Conservation (phyloP, 1,140 invertebrate genomes). For the Saccostrea echinata region DNA sequence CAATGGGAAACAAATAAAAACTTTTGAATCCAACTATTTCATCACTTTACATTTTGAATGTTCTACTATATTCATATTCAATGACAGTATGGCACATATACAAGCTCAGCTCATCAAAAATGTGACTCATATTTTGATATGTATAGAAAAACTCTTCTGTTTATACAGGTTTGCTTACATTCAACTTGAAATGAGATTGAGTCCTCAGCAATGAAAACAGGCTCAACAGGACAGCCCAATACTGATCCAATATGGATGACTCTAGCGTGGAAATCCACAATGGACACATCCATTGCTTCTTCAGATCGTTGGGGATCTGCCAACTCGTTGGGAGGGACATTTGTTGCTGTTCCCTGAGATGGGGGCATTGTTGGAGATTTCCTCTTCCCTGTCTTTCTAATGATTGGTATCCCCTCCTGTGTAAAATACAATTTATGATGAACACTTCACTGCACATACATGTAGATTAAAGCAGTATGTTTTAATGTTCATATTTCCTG, state of each 20-base stretch:
- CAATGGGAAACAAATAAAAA: no score
- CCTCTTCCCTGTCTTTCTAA: not conserved
- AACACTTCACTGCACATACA: no score
- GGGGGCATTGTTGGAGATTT: constrained; percentile 16
- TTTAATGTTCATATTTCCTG: no score
- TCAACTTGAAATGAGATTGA: constrained; percentile 65
- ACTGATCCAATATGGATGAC: constrained; percentile 71
- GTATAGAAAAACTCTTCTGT: no score
- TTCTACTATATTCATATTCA: no score
- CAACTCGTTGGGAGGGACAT: not conserved
- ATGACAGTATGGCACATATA: no score
- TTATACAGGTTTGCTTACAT: constrained; percentile 59
- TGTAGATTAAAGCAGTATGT: no score
- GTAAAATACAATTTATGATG: not conserved
- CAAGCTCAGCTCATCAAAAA: no score
- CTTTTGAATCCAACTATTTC: no score
- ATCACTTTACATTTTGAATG: no score
- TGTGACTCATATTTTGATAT: no score
- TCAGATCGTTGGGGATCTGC: not conserved
- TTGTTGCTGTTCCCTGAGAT: not conserved
- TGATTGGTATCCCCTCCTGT: not conserved
- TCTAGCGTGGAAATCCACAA: constrained; percentile 57
- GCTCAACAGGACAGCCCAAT: constrained; percentile 65
- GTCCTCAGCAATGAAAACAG: constrained; percentile 64
- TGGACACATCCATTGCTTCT: not conserved